These are phyloP conservation scores for Parasteatoda tepidariorum DNA, from an alignment of 1,140 invertebrate genomes.

Conservation along the genomic window DNA sequence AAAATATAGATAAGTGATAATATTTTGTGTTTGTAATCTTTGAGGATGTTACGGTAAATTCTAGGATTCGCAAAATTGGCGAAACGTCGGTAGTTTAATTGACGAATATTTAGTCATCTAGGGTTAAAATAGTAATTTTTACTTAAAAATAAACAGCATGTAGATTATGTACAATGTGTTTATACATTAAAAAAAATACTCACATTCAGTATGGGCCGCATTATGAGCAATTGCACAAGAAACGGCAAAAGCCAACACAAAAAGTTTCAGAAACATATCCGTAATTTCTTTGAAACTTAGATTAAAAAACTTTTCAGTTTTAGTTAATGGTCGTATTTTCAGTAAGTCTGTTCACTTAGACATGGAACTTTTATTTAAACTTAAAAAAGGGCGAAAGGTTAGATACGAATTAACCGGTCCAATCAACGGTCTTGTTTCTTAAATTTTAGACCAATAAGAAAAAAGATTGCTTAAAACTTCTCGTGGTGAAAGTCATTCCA, in stretches of 20 bases:
- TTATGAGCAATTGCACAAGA: slow-evolving; percentile 13
- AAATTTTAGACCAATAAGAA: background rate
- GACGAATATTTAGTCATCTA: too few species aligned
- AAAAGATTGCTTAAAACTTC: background rate
- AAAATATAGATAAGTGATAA: too few species aligned
- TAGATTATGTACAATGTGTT: too few species aligned
- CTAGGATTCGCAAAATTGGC: too few species aligned
- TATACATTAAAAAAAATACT: background rate
- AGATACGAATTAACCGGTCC: background rate
- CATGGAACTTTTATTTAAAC: background rate
- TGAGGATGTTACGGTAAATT: too few species aligned
- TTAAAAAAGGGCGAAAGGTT: slow-evolving; percentile 28
- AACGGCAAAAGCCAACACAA: background rate
- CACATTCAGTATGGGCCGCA: background rate
- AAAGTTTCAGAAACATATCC: slow-evolving; percentile 8
- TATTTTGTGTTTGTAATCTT: too few species aligned
- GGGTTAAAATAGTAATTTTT: too few species aligned
- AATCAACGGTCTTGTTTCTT: background rate
- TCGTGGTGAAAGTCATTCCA: background rate
- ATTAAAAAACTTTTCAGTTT: too few species aligned
- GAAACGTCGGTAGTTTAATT: too few species aligned
- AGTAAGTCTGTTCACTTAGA: background rate
- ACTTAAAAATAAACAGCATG: too few species aligned
- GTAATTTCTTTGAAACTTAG: background rate
- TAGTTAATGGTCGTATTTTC: background rate